Evolutionary conservation across 2,888 invertebrate species (phyloP), one percentile per base, ranked within the genome.

Genomic region (Zaprionus obscuricornis): DNA sequence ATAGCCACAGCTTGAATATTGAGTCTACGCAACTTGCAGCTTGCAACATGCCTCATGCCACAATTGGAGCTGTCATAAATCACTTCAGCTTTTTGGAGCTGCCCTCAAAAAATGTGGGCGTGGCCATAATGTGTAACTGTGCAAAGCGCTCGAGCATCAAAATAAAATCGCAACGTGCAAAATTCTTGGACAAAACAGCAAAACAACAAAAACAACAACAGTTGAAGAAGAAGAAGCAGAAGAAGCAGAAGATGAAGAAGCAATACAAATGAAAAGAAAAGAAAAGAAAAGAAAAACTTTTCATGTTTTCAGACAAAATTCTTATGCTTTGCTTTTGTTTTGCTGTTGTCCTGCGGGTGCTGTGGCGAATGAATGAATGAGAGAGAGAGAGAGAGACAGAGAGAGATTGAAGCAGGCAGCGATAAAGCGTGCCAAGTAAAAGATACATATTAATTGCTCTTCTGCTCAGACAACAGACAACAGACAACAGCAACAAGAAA

Each of bases 401-500:
- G 31, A 4, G 10, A 3, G 39, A 34, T 17, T 7, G 5, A 7
- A 16, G 31, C 22, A 26, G 17, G 11, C 54, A 45, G 59, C 55
- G 82, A 78, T 76, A 74, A 76, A 79, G 83, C 69, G 66, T 79
- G 83, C 83, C 74, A 71, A 78, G 71, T 68, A 75, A 75, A 59
- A 84, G 82, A 84, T 81, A 81, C 78, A 84, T 81, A 81, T 81
- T 81, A 81, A 81, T 81, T 81, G 82, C 73, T 75, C 57, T 65
- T 63, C 54, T 71, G 59, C 65, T 54, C 54, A 24, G 14, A 47
- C 52, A 34, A 36, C 31, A 45, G n/a, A 26, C 34, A 14, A 43
- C 31, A 13, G n/a, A 26, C 33, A 24, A 7, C 36, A 20, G 29
- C 17, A 63, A 11, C 29, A 50, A 36, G 39, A 42, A 17, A 24